Percentiles rank a stretch among this genome's conserved stretches.
Evolutionary conservation across 2,797 vertebrate species (phyloP).

Genomic region (Tenualosa ilisha): DNA sequence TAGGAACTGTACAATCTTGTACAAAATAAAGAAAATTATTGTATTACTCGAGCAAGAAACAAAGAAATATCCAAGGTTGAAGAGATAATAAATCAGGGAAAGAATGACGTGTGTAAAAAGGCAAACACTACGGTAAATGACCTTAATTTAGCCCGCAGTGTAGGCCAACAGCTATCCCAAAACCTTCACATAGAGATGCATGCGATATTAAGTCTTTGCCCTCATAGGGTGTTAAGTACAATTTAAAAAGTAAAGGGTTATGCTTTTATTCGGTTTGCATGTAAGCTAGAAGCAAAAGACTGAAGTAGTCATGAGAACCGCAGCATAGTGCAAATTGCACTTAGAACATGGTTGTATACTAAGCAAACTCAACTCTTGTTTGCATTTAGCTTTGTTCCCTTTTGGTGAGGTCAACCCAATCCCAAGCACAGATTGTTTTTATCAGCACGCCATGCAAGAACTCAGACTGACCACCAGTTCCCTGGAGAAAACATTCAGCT

Average conservation of each 20-base stretch:
- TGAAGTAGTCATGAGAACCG: neutral
- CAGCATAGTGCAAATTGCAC: slow-evolving; percentile 28
- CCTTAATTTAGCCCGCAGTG: neutral
- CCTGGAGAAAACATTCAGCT: neutral
- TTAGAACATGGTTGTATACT: slow-evolving; percentile 47
- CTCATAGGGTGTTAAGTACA: neutral
- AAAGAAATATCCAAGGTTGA: too few relatives aligned
- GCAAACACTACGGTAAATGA: neutral
- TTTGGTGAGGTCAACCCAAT: slow-evolving; percentile 36
- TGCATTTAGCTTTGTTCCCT: slow-evolving; percentile 38
- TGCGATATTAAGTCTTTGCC: too few relatives aligned
- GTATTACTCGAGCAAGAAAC: too few relatives aligned
- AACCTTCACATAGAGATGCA: neutral
- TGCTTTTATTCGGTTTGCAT: too few relatives aligned
- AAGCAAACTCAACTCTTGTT: slow-evolving; percentile 54
- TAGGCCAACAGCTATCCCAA: neutral
- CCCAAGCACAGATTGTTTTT: slow-evolving; percentile 43
- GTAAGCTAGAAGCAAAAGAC: neutral
- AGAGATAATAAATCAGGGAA: too few relatives aligned
- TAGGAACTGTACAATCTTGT: too few relatives aligned
- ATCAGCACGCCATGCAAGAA: neutral
- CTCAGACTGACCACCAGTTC: neutral
- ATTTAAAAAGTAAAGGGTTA: neutral
- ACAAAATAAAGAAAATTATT: too few relatives aligned
- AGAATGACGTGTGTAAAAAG: too few relatives aligned